Percentiles rank a stretch among this genome's conserved stretches.
Conservation (phyloP, 2,113 vertebrate species). For the Butorides virescens region DNA sequence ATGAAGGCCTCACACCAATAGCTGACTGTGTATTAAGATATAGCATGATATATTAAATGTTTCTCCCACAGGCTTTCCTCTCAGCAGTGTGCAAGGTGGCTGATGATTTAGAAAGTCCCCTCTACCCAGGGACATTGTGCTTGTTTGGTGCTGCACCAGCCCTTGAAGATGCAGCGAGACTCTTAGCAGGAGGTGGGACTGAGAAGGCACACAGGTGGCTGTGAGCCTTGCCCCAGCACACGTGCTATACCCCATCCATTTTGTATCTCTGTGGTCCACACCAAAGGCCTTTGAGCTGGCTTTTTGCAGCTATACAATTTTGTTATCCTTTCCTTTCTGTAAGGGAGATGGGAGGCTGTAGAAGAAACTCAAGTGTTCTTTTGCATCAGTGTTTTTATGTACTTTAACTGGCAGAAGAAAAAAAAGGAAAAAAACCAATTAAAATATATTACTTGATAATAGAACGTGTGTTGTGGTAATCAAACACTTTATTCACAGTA, state of each 20-base stretch:
- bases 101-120: background rate
- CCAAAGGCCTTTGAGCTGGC: background rate
- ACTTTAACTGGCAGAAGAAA: background rate
- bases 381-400: background rate
- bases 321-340: background rate
- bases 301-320: background rate
- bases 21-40: background rate
- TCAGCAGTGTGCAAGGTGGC: background rate
- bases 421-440: background rate
- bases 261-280: background rate
- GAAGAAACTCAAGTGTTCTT: background rate
- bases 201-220: accelerated
- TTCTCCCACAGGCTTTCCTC: background rate
- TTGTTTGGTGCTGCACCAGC: background rate
- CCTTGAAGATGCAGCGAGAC: background rate
- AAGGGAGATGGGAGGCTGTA: background rate
- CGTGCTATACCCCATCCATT: accelerated
- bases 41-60: background rate
- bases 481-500: background rate
- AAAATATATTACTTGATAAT: background rate
- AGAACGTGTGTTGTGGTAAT: background rate
- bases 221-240: background rate
- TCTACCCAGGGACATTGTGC: background rate
- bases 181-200: background rate
- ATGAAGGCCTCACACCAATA: background rate